phyloP scores from a whole-genome alignment of 2,113 vertebrate genomes.

The Trogon melanurus region DNA sequence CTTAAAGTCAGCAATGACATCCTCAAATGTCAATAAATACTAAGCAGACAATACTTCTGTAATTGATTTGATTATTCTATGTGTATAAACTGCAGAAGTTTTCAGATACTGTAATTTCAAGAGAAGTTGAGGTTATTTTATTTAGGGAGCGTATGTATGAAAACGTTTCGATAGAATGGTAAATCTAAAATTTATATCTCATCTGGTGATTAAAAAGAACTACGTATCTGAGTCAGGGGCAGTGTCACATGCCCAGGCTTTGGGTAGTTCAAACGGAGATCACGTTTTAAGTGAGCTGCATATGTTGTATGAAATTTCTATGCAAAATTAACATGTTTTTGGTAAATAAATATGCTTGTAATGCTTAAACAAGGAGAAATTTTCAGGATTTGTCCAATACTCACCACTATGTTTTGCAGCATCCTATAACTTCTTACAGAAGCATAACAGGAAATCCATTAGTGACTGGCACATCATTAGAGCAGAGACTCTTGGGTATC shows the following conservation, averaged over 20 bases:
- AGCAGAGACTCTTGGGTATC: not conserved
- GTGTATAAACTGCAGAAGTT: not conserved
- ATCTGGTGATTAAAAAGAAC: not conserved
- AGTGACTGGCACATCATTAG: not conserved
- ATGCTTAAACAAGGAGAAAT: not conserved
- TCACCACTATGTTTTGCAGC: not conserved
- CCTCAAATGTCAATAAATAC: not conserved
- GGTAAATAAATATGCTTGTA: not conserved
- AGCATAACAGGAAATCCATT: not conserved
- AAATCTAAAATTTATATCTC: not conserved
- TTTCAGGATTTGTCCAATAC: not conserved
- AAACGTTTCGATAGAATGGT: not conserved
- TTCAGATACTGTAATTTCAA: not conserved
- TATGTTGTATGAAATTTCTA: not conserved
- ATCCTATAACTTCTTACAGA: not conserved
- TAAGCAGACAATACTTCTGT: not conserved
- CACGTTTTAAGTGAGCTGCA: not conserved
- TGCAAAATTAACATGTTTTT: not conserved
- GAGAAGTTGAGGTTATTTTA: not conserved
- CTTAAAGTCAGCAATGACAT: not conserved
- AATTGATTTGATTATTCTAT: not conserved
- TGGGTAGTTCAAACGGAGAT: not conserved
- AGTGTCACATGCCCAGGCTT: not conserved
- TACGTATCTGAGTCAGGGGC: not conserved
- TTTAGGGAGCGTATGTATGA: not conserved